phyloP scores from a whole-genome alignment of 2,797 vertebrate species.

The Masticophis lateralis region DNA sequence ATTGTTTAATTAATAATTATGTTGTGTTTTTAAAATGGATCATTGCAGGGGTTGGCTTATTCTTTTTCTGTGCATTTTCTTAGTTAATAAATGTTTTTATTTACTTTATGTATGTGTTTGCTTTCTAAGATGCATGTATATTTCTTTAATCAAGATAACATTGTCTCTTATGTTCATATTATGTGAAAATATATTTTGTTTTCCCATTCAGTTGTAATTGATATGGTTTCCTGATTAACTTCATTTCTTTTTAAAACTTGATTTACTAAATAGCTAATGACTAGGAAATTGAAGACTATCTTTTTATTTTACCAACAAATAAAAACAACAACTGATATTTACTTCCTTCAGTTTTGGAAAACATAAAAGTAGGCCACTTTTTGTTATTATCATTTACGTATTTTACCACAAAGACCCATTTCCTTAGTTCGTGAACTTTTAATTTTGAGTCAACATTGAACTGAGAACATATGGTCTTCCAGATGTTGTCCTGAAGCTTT shows the following conservation, averaged over 20 bases:
- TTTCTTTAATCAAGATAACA: not conserved
- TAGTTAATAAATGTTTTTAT: not conserved
- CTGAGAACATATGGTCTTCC: not conserved
- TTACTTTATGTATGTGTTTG: not conserved
- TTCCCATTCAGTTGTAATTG: not conserved
- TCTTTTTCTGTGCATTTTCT: not conserved
- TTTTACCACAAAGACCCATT: not conserved
- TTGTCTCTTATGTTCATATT: not conserved
- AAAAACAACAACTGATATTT: not conserved
- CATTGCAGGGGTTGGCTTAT: not conserved
- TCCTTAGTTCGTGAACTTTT: not conserved
- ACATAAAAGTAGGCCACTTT: not conserved
- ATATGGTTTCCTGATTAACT: not conserved
- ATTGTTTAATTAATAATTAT: not conserved
- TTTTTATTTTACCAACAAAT: not conserved
- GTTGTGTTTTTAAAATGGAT: constrained; percentile 4
- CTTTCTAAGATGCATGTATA: not conserved
- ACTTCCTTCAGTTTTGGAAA: not conserved
- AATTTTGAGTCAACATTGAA: not conserved
- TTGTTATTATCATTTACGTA: not conserved
- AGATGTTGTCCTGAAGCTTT: not conserved
- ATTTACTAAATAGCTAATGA: not conserved
- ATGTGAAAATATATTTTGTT: not conserved
- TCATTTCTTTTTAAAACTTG: not conserved
- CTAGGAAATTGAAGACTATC: not conserved